Evolutionary conservation across 2,797 vertebrate species (phyloP).

Genomic region (Siniperca undulata): DNA sequence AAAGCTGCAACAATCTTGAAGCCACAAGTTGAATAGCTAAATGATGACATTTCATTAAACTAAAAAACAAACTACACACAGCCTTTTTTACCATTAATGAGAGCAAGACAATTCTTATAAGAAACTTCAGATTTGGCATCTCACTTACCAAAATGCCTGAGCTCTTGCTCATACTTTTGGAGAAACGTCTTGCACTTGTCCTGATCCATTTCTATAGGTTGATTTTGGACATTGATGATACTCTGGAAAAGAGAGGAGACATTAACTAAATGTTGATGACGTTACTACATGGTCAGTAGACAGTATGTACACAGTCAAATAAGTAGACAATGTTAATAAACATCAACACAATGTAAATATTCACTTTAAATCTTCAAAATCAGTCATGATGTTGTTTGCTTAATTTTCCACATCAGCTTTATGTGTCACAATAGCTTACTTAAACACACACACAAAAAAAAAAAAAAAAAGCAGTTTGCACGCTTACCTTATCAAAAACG

Average conservation of each 20-base stretch:
- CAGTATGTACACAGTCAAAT: not conserved
- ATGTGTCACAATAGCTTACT: not conserved
- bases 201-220: conserved; percentile 86
- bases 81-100: not conserved
- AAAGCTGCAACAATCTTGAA: not conserved
- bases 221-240: conserved; percentile 92
- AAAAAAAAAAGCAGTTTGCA: not conserved
- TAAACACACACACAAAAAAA: too few relatives aligned
- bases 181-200: conserved; percentile 90
- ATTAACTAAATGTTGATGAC: not conserved
- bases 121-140: not conserved
- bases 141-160: conserved; percentile 96
- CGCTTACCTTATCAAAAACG: conserved; percentile 94
- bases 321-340: not conserved
- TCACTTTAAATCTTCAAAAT: not conserved
- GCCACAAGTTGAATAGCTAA: not conserved
- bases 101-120: not conserved
- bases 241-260: conserved; percentile 84
- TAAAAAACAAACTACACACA: not conserved
- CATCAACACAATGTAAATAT: not conserved
- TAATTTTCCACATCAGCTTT: not conserved
- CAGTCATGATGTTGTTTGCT: not conserved
- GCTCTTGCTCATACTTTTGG: conserved; percentile 92
- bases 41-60: not conserved
- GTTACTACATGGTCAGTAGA: not conserved